Percentiles rank a stretch among this genome's conserved stretches.
These are phyloP conservation scores for Iselma pallidipennis DNA, from an alignment of 2,888 invertebrate genomes.

Conservation along the genomic window DNA sequence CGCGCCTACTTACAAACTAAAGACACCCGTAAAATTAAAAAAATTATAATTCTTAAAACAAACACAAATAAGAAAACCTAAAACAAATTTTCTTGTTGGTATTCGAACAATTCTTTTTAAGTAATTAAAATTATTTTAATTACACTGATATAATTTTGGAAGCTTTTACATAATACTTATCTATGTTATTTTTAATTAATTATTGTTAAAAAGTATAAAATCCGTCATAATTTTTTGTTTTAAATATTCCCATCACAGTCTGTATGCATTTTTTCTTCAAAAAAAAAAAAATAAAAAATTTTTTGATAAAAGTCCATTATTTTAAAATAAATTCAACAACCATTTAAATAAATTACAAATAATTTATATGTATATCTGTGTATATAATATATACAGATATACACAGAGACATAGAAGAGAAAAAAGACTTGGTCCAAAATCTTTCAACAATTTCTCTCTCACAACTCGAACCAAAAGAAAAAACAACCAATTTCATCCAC, in stretches of 20 bases:
- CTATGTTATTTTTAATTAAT: conserved; percentile 35
- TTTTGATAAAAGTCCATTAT: conserved; percentile 17
- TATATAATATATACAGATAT: too few relatives aligned
- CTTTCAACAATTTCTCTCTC: conserved; percentile 15
- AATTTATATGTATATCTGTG: too few relatives aligned
- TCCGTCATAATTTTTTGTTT: conserved; percentile 28
- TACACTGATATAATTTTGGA: conserved; percentile 31
- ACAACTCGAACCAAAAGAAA: conserved; percentile 7
- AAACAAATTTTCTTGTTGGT: conserved; percentile 33
- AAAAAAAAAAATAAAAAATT: neutral
- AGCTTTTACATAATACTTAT: conserved; percentile 44
- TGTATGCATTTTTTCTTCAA: conserved; percentile 23
- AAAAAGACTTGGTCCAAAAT: conserved; percentile 18
- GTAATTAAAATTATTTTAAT: conserved; percentile 27
- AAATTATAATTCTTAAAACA: too few relatives aligned
- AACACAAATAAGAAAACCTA: conserved; percentile 42
- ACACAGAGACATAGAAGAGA: conserved; percentile 2
- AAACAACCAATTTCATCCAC: conserved; percentile 16
- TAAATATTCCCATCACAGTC: conserved; percentile 45
- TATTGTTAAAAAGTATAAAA: conserved; percentile 33
- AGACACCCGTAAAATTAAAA: conserved; percentile 51
- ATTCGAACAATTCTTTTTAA: conserved; percentile 20
- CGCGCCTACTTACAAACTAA: conserved; percentile 47
- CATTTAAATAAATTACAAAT: conserved; percentile 9
- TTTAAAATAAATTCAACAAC: conserved; percentile 9